phyloP scores from a whole-genome alignment of 2,888 invertebrate genomes.

The Trachelus iudaicus region DNA sequence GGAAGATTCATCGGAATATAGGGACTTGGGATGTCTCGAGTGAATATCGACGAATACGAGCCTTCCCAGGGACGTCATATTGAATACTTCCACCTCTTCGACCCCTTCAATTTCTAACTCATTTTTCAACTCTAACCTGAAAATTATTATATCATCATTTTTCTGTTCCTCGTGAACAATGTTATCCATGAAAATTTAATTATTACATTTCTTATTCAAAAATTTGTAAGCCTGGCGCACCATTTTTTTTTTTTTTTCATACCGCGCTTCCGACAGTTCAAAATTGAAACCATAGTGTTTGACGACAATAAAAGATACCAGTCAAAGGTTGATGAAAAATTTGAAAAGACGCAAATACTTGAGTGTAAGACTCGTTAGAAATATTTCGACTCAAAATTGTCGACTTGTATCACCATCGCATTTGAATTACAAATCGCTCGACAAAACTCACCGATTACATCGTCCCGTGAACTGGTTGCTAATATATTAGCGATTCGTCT shows the following conservation, averaged over 20 bases:
- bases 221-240: too few relatives aligned
- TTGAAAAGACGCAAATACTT: neutral
- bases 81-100: conserved; percentile 45
- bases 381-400: neutral
- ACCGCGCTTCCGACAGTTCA: too few relatives aligned
- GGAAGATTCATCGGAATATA: conserved; percentile 34
- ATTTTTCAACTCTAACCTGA: conserved; percentile 37
- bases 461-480: neutral
- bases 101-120: conserved; percentile 40
- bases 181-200: neutral
- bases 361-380: neutral
- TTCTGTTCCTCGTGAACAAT: neutral
- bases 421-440: neutral
- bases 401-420: neutral
- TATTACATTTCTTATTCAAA: neutral
- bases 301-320: too few relatives aligned
- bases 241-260: too few relatives aligned
- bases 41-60: conserved; percentile 57
- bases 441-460: neutral
- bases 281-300: neutral
- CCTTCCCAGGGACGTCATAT: conserved; percentile 61
- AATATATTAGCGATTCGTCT: neutral
- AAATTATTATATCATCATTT: neutral
- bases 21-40: conserved; percentile 44
- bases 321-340: neutral